Evolutionary conservation across 2,113 vertebrate genomes (phyloP).

Genomic region (Athene noctua): DNA sequence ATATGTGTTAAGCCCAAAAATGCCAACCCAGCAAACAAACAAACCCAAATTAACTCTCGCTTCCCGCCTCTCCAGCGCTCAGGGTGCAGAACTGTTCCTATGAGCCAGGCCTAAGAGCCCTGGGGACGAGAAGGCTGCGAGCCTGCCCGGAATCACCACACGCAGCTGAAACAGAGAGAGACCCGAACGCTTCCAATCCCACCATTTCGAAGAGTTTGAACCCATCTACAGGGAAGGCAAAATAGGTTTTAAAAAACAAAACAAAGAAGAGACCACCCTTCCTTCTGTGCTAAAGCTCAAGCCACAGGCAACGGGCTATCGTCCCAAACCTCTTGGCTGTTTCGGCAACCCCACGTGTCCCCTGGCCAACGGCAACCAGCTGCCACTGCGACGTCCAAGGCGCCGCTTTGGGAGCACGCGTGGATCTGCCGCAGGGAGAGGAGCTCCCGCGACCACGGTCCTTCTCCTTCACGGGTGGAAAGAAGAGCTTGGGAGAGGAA

Average conservation of each 20-base stretch:
- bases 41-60: background rate
- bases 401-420: background rate
- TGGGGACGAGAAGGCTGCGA: background rate
- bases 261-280: background rate
- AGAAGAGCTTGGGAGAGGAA: background rate
- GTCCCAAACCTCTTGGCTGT: background rate
- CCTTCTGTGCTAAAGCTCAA: background rate
- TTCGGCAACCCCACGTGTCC: background rate
- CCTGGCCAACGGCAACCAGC: background rate
- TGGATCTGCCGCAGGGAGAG: background rate
- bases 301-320: background rate
- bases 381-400: fast-evolving
- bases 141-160: background rate
- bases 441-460: fast-evolving
- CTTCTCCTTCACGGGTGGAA: background rate
- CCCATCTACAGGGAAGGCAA: background rate
- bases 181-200: fast-evolving
- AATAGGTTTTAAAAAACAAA: background rate
- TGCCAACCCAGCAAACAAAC: background rate
- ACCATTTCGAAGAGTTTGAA: background rate
- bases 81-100: background rate
- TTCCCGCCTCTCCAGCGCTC: background rate
- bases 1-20: background rate
- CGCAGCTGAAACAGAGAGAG: background rate
- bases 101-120: background rate